These are phyloP conservation scores for Pachypsylla venusta DNA, from an alignment of 1,140 invertebrate genomes.

Conservation along the genomic window DNA sequence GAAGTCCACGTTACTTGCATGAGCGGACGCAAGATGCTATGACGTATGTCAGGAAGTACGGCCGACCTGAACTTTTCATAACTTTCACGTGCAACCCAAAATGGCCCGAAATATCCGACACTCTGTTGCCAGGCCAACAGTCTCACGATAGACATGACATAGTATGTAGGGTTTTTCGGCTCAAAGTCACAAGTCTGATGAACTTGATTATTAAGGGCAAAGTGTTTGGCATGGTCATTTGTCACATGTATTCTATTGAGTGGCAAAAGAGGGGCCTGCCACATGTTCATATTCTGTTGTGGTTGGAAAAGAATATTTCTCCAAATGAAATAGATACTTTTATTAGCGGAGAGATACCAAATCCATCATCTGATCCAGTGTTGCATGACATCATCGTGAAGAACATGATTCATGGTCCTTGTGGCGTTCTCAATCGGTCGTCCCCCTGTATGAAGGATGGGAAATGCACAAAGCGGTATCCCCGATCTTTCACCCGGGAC, in stretches of 20 bases:
- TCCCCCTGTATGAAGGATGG: conserved; percentile 36
- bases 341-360: conserved; percentile 39
- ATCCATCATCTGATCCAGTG: conserved; percentile 30
- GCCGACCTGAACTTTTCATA: conserved; percentile 31
- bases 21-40: no score
- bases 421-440: conserved; percentile 31
- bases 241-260: conserved; percentile 35
- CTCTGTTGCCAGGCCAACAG: conserved; percentile 21
- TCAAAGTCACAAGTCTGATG: conserved; percentile 4
- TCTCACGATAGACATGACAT: no score
- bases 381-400: conserved; percentile 31
- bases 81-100: no score
- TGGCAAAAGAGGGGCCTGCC: conserved; percentile 35
- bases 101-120: conserved; percentile 31
- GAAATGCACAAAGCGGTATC: conserved; percentile 34
- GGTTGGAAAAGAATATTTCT: conserved; percentile 29
- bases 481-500: conserved; percentile 24
- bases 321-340: conserved; percentile 31
- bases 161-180: no score
- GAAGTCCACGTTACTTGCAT: no score
- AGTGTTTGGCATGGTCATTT: conserved; percentile 28
- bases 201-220: conserved; percentile 8
- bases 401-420: conserved; percentile 41
- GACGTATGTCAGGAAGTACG: conserved; percentile 35
- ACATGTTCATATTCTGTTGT: conserved; percentile 30